Conservation (phyloP, 2,797 vertebrate genomes). For the Crocodylus rhombifer region DNA sequence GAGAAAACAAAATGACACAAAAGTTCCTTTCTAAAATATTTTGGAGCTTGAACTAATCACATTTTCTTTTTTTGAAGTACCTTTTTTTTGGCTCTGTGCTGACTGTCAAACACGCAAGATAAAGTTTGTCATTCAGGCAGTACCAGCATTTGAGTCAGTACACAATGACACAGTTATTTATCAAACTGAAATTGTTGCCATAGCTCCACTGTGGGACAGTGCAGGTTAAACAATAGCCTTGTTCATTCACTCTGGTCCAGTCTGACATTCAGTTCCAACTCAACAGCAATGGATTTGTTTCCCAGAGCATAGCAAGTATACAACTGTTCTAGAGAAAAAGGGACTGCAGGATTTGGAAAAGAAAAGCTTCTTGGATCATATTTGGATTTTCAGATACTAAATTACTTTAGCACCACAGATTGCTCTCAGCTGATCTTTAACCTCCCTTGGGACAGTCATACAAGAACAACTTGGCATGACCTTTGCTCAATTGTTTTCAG, state of each 20-base stretch:
- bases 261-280: constrained; percentile 61
- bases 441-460: constrained; percentile 7
- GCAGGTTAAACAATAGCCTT: constrained; percentile 82
- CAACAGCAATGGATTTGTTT: constrained; percentile 62
- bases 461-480: constrained; percentile 40
- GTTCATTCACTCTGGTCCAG: constrained; percentile 67
- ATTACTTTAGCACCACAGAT: constrained; percentile 32
- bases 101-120: constrained; percentile 38
- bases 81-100: not conserved
- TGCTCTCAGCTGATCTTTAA: constrained; percentile 58
- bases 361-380: constrained; percentile 15
- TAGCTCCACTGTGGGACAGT: constrained; percentile 75
- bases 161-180: constrained; percentile 78
- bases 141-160: constrained; percentile 59
- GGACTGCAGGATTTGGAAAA: constrained; percentile 36
- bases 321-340: not conserved
- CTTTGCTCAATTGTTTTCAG: constrained; percentile 40
- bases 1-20: not conserved
- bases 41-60: not conserved
- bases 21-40: not conserved
- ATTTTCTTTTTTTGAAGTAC: not conserved
- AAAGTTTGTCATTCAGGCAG: constrained; percentile 74
- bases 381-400: constrained; percentile 56
- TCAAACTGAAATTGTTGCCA: constrained; percentile 79
- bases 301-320: constrained; percentile 41